These are phyloP conservation scores for Botia kubotai DNA, from an alignment of 2,797 vertebrate species.

Conservation along the genomic window DNA sequence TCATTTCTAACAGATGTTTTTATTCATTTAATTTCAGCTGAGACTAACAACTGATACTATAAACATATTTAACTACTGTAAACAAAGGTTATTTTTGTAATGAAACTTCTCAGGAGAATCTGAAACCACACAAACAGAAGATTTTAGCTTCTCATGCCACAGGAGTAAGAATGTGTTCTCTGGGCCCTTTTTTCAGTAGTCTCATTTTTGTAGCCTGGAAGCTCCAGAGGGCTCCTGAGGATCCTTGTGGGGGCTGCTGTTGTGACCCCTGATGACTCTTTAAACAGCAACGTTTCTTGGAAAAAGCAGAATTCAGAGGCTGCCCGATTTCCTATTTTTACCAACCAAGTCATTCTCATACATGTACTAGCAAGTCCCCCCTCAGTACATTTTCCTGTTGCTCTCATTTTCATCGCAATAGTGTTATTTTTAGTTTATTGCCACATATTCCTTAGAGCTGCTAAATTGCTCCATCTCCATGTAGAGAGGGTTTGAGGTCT, in stretches of 20 bases:
- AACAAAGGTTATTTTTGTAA: neutral
- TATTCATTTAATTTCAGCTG: neutral
- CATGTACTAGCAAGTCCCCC: neutral
- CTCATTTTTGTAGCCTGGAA: slow-evolving; percentile 17
- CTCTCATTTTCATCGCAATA: neutral
- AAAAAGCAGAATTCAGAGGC: neutral
- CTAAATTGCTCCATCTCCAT: neutral
- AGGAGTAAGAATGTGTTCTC: slow-evolving; percentile 9
- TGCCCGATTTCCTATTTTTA: slow-evolving; percentile 23
- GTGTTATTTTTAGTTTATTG: slow-evolving; percentile 17
- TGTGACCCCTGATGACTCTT: slow-evolving; percentile 16
- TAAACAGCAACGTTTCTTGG: slow-evolving; percentile 30
- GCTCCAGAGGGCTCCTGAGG: slow-evolving; percentile 3
- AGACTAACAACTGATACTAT: neutral
- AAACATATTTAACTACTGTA: neutral
- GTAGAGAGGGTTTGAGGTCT: neutral
- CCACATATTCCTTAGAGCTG: slow-evolving; percentile 4
- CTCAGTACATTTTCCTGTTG: neutral
- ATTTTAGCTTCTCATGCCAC: slow-evolving; percentile 18
- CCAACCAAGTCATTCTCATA: slow-evolving; percentile 1
- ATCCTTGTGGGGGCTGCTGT: slow-evolving; percentile 1
- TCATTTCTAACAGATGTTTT: neutral
- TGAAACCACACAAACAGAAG: slow-evolving; percentile 14
- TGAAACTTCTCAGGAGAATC: slow-evolving; percentile 1
- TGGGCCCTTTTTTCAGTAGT: neutral